phyloP scores from a whole-genome alignment of 2,113 vertebrate genomes.

The Dromiciops gliroides region DNA sequence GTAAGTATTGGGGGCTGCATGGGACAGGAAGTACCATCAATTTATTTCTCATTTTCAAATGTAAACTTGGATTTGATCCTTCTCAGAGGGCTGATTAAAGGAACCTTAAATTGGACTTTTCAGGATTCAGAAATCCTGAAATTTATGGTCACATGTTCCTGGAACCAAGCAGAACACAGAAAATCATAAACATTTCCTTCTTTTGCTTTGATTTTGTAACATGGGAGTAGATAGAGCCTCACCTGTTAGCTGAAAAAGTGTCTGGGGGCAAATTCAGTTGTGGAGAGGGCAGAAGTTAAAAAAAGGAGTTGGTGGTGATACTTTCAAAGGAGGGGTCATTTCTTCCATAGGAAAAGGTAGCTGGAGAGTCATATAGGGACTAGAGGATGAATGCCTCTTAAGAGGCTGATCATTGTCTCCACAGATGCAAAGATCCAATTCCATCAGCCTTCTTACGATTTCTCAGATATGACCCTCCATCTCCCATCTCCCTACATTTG shows the following conservation, averaged over 20 bases:
- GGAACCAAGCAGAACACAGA: not conserved
- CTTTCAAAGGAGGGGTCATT: not conserved
- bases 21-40: constrained; percentile 62
- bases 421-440: not conserved
- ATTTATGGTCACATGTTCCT: not conserved
- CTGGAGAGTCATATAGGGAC: not conserved
- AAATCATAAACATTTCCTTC: not conserved
- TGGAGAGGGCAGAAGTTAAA: not conserved
- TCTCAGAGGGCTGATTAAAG: constrained; percentile 39
- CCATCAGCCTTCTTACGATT: not conserved
- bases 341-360: not conserved
- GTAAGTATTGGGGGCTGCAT: constrained; percentile 46
- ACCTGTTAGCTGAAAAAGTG: not conserved
- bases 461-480: not conserved
- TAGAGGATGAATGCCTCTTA: not conserved
- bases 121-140: constrained; percentile 38
- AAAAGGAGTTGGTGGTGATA: not conserved
- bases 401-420: not conserved
- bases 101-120: constrained; percentile 36
- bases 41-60: constrained; percentile 67
- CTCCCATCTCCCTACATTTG: not conserved
- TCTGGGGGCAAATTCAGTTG: not conserved
- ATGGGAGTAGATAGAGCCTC: not conserved
- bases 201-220: not conserved
- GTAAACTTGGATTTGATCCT: constrained; percentile 53